These are phyloP conservation scores for Parasteatoda lunata DNA, from an alignment of 2,888 invertebrate species.

Conservation along the genomic window DNA sequence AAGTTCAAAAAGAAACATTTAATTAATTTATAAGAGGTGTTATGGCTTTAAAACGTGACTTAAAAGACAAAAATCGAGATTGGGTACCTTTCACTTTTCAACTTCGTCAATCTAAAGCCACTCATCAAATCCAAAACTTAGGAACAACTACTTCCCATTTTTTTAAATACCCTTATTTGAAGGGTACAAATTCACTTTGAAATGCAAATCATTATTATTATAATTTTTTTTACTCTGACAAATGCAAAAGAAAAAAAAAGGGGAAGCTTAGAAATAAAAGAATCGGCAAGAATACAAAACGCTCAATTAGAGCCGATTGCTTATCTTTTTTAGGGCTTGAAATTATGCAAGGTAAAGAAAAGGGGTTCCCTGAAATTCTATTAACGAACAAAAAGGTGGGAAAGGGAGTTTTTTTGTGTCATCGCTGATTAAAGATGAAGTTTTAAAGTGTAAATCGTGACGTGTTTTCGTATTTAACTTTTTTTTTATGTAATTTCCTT, in stretches of 20 bases:
- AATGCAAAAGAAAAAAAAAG: too few relatives aligned
- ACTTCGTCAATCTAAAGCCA: not conserved
- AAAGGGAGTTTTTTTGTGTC: not conserved
- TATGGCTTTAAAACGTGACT: slow-evolving; percentile 1
- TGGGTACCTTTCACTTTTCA: not conserved
- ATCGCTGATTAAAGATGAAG: not conserved
- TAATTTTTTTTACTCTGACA: too few relatives aligned
- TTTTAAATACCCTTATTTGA: too few relatives aligned
- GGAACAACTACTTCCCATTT: too few relatives aligned
- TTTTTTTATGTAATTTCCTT: too few relatives aligned
- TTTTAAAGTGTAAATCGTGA: not conserved
- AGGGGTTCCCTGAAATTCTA: not conserved
- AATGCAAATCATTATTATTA: not conserved
- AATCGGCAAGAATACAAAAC: not conserved
- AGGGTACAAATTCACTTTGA: not conserved
- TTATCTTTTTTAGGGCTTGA: not conserved
- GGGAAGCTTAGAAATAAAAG: not conserved
- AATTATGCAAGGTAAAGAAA: not conserved
- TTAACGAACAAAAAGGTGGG: not conserved
- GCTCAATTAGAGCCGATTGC: slow-evolving; percentile 3
- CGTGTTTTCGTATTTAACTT: too few relatives aligned
- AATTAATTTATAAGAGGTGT: not conserved
- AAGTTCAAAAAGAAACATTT: too few relatives aligned
- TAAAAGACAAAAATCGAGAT: not conserved
- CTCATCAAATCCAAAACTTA: too few relatives aligned